phyloP scores from a whole-genome alignment of 2,888 invertebrate genomes.

The Gymnocheta viridis region DNA sequence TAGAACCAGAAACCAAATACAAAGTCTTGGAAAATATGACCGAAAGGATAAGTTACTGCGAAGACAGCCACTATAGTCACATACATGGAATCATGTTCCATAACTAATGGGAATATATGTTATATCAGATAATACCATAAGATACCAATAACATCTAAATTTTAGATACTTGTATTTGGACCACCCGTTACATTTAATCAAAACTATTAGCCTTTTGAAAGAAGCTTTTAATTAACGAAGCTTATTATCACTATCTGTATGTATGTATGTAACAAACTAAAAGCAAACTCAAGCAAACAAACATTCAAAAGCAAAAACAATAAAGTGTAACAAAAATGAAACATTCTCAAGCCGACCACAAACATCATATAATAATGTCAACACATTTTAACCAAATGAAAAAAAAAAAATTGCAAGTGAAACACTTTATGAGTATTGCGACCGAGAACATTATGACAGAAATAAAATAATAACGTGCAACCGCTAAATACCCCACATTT shows the following conservation, averaged over 20 bases:
- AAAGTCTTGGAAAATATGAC: no score
- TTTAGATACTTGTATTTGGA: no score
- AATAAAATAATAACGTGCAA: conserved; percentile 19
- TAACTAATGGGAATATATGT: no score
- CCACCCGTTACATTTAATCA: no score
- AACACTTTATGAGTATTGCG: conserved; percentile 3
- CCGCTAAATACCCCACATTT: conserved; percentile 13
- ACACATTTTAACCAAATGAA: conserved; percentile 50
- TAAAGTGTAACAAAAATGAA: conserved; percentile 48
- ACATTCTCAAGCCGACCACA: conserved; percentile 62
- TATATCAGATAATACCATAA: no score
- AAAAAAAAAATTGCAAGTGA: not conserved
- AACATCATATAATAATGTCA: conserved; percentile 66
- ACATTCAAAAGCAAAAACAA: conserved; percentile 47
- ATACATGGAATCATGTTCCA: no score
- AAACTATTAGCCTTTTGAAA: conserved; percentile 19
- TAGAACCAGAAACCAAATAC: no score
- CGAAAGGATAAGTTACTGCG: no score
- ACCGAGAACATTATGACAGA: conserved; percentile 27
- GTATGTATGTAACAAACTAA: conserved; percentile 16
- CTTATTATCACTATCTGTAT: not conserved
- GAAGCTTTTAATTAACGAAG: conserved; percentile 51
- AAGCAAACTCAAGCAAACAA: not conserved
- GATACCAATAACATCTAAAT: no score
- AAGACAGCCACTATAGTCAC: no score